These are phyloP conservation scores for Ptilonorhynchus violaceus DNA, from an alignment of 2,113 vertebrate genomes.

Conservation along the genomic window DNA sequence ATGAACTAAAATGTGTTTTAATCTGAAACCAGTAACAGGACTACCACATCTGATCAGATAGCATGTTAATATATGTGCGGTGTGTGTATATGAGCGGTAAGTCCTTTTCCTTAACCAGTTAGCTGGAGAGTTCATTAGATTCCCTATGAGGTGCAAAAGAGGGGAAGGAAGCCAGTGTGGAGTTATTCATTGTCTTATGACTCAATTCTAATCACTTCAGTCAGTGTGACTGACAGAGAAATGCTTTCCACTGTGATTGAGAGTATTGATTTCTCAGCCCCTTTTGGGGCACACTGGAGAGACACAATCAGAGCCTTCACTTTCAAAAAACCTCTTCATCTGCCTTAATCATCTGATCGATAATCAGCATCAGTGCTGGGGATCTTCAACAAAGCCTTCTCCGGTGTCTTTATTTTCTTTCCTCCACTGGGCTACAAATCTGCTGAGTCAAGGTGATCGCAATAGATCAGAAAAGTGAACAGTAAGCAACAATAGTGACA, in stretches of 20 bases:
- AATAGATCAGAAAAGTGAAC: constrained; percentile 83
- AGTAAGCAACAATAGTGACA: constrained; percentile 70
- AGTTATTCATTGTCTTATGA: constrained; percentile 95
- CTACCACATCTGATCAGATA: constrained; percentile 14
- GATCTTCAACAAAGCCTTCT: constrained; percentile 83
- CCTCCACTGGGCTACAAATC: constrained; percentile 81
- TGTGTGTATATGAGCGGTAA: not conserved
- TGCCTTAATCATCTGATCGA: constrained; percentile 96
- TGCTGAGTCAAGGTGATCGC: constrained; percentile 94
- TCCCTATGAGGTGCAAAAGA: constrained; percentile 80
- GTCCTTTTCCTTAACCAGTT: constrained; percentile 73
- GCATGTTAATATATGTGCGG: constrained; percentile 54
- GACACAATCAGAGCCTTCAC: constrained; percentile 88
- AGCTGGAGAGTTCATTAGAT: constrained; percentile 87
- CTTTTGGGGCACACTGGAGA: constrained; percentile 82
- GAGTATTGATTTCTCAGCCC: constrained; percentile 92
- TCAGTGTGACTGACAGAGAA: constrained; percentile 90
- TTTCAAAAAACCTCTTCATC: constrained; percentile 93
- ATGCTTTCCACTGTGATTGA: constrained; percentile 89
- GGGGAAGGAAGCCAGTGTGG: constrained; percentile 79
- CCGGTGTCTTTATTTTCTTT: constrained; percentile 79
- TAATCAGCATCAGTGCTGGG: constrained; percentile 87
- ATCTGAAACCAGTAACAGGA: not conserved
- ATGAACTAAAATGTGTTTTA: constrained; percentile 10
- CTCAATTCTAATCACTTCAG: constrained; percentile 96